phyloP scores from a whole-genome alignment of 2,113 vertebrate genomes.

The Crotalus helleri region DNA sequence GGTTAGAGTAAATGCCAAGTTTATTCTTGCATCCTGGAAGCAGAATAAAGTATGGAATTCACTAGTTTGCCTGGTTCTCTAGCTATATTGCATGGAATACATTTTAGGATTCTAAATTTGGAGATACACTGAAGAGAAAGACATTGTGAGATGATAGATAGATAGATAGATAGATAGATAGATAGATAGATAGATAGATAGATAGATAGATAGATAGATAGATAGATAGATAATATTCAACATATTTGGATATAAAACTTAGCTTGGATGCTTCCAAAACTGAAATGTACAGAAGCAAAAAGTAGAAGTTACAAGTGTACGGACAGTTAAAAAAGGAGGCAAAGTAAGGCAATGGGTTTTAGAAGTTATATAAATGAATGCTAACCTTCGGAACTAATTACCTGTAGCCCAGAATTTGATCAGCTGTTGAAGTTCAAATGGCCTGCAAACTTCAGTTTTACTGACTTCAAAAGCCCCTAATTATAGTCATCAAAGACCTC shows the following conservation, averaged over 20 bases:
- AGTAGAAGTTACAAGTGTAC: not conserved
- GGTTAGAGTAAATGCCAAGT: not conserved
- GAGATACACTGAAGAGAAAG: not conserved
- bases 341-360: not conserved
- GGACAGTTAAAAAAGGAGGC: not conserved
- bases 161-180: not conserved
- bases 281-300: not conserved
- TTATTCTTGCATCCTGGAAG: not conserved
- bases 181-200: not conserved
- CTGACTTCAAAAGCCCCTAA: not conserved
- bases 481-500: not conserved
- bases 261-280: not conserved
- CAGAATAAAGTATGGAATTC: not conserved
- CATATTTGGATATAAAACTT: not conserved
- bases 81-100: not conserved
- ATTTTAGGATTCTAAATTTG: not conserved
- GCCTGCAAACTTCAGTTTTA: not conserved
- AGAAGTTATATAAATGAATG: not conserved
- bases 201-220: not conserved
- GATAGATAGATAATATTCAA: not conserved
- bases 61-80: not conserved
- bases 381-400: not conserved
- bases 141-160: not conserved
- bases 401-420: not conserved
- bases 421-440: not conserved